These are phyloP conservation scores for Boleophthalmus pectinirostris DNA, from an alignment of 2,113 vertebrate species.

Conservation along the genomic window DNA sequence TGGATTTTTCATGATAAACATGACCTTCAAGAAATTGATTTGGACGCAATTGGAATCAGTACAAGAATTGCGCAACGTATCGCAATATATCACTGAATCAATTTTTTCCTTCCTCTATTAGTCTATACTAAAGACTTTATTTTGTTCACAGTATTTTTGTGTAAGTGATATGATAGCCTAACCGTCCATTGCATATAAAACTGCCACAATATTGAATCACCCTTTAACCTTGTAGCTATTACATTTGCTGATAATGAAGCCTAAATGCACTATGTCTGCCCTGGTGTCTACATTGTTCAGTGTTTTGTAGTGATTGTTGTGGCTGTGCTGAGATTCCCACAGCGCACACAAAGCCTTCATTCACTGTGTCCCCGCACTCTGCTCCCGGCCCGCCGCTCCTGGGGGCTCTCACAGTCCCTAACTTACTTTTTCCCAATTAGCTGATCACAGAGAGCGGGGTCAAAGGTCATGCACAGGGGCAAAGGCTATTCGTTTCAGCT, in stretches of 20 bases:
- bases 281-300: constrained; percentile 12
- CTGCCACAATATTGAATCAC: neutral
- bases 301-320: constrained; percentile 11
- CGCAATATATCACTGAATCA: too few relatives aligned
- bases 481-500: constrained; percentile 51
- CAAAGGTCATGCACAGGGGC: constrained; percentile 57
- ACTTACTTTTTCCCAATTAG: constrained; percentile 53
- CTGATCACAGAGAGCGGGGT: constrained; percentile 63
- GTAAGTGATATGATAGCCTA: too few relatives aligned
- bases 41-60: too few relatives aligned
- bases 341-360: constrained; percentile 51
- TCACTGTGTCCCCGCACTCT: constrained; percentile 28
- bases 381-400: constrained; percentile 25
- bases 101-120: neutral
- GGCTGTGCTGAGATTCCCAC: constrained; percentile 6
- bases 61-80: too few relatives aligned
- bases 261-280: too few relatives aligned
- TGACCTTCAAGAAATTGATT: too few relatives aligned
- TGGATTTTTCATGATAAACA: too few relatives aligned
- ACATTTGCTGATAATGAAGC: neutral
- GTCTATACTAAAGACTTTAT: neutral
- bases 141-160: neutral
- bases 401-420: constrained; percentile 42
- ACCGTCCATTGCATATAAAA: neutral
- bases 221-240: neutral